phyloP scores from a whole-genome alignment of 2,113 vertebrate genomes.

The Zapornia atra region DNA sequence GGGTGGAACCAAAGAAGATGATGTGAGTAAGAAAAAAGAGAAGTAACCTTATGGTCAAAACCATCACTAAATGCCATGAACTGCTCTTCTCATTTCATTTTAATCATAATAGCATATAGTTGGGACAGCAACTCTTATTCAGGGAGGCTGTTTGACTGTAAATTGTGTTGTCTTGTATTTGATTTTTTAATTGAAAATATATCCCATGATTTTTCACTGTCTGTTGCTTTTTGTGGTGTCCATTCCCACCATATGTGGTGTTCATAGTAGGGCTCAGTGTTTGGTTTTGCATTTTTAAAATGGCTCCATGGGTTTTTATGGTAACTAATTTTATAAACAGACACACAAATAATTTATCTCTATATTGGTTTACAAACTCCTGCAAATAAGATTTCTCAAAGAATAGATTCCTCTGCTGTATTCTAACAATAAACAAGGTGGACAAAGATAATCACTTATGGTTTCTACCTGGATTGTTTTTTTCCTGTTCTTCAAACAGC shows the following conservation, averaged over 20 bases:
- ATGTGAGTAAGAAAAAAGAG: slow-evolving; percentile 82
- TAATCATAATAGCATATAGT: not conserved
- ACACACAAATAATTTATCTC: not conserved
- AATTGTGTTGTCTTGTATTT: not conserved
- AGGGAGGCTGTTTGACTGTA: not conserved
- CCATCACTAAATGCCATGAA: not conserved
- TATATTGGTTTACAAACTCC: not conserved
- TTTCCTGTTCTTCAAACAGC: not conserved
- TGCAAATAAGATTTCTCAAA: not conserved
- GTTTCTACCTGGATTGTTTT: not conserved
- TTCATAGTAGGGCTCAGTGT: not conserved
- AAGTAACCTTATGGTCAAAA: not conserved
- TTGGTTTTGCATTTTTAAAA: not conserved
- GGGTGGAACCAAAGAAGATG: slow-evolving; percentile 98
- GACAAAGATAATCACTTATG: not conserved
- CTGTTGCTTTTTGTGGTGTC: not conserved
- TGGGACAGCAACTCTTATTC: not conserved
- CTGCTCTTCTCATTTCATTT: not conserved
- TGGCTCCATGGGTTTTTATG: not conserved
- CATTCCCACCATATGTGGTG: not conserved
- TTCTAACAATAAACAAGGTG: not conserved
- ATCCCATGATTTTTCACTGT: not conserved
- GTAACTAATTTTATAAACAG: not conserved
- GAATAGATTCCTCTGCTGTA: not conserved
- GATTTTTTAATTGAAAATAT: not conserved